phyloP scores from a whole-genome alignment of 2,888 invertebrate genomes.

The Torymus tubicola region DNA sequence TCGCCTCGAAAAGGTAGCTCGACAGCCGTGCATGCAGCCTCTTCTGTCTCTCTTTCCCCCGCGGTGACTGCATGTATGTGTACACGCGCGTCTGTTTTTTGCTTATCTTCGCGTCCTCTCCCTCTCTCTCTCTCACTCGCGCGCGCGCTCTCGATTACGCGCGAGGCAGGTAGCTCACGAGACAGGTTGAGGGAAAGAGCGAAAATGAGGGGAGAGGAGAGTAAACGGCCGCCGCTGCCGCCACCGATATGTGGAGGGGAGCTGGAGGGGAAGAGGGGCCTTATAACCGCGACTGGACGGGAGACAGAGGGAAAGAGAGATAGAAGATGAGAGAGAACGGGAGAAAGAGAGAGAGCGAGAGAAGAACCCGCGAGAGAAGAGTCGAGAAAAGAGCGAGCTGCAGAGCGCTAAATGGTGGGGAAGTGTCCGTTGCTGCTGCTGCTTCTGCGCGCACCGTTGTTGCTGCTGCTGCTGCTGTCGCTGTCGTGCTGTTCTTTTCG shows the following conservation, averaged over 20 bases:
- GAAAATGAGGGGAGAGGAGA: constrained; percentile 59
- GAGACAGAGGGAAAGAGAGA: constrained; percentile 34
- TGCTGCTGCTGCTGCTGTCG: background rate
- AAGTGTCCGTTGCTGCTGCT: constrained; percentile 64
- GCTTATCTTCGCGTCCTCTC: background rate
- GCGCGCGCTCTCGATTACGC: constrained; percentile 45
- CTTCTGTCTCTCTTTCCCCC: background rate
- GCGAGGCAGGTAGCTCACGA: constrained; percentile 71
- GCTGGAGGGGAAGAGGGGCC: constrained; percentile 13
- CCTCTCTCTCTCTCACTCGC: constrained; percentile 2
- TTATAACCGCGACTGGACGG: background rate
- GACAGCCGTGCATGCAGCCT: background rate
- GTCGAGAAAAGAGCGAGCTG: constrained; percentile 47
- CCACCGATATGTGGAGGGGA: background rate
- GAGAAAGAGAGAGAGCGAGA: constrained; percentile 52
- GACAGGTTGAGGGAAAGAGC: constrained; percentile 65
- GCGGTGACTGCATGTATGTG: background rate
- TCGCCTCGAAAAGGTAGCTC: background rate
- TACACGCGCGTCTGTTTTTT: constrained; percentile 9
- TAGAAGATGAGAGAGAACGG: constrained; percentile 44
- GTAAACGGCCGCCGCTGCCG: constrained; percentile 53
- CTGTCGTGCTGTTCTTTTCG: background rate
- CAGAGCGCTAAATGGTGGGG: constrained; percentile 60
- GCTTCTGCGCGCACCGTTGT: constrained; percentile 3
- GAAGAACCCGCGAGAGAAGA: constrained; percentile 58